phyloP scores from a whole-genome alignment of 2,797 vertebrate species.

The Cetoscarus ocellatus region DNA sequence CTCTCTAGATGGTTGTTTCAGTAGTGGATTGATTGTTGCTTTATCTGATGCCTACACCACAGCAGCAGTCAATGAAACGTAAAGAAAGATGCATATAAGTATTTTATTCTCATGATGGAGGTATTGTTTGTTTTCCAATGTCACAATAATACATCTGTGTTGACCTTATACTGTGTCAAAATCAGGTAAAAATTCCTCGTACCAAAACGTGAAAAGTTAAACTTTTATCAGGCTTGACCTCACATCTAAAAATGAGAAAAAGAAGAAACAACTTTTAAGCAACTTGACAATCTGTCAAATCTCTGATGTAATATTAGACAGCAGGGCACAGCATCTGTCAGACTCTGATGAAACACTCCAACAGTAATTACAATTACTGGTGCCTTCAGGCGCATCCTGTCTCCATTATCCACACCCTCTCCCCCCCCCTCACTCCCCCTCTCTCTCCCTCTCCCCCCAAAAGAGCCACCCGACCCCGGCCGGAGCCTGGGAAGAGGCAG shows the following conservation, averaged over 20 bases:
- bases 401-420: slow-evolving; percentile 53
- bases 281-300: neutral
- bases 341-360: slow-evolving; percentile 33
- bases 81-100: too few relatives aligned
- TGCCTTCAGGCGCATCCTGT: slow-evolving; percentile 61
- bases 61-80: too few relatives aligned
- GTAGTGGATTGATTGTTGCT: too few relatives aligned
- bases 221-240: neutral
- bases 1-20: too few relatives aligned
- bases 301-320: neutral
- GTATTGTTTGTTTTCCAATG: too few relatives aligned
- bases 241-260: neutral
- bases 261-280: neutral
- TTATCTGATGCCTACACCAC: too few relatives aligned
- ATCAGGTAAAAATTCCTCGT: neutral
- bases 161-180: too few relatives aligned
- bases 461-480: slow-evolving; percentile 53
- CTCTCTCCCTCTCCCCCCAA: slow-evolving; percentile 19
- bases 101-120: too few relatives aligned
- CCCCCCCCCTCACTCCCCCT: slow-evolving; percentile 2
- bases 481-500: slow-evolving; percentile 64
- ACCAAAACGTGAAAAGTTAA: neutral
- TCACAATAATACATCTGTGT: too few relatives aligned
- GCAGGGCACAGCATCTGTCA: slow-evolving; percentile 16
- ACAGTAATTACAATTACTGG: slow-evolving; percentile 39